Evolutionary conservation across 2,113 vertebrate species (phyloP).

Genomic region (Platysternon megacephalum): DNA sequence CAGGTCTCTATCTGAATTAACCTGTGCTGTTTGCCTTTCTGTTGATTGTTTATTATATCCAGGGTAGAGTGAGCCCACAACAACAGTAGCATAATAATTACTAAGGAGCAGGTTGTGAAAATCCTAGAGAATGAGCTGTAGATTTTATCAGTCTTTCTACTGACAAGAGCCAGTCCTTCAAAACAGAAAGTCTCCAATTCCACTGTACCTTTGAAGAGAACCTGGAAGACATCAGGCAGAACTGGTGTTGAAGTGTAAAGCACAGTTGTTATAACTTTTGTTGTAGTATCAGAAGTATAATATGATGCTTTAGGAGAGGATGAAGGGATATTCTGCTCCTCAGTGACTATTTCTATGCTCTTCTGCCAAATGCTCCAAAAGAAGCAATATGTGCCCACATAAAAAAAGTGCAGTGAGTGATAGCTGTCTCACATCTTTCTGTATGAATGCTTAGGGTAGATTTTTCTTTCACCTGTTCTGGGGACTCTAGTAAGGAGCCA

Average conservation of each 20-base stretch:
- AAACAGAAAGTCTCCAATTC: not conserved
- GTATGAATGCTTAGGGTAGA: not conserved
- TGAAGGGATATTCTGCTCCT: not conserved
- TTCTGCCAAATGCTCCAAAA: not conserved
- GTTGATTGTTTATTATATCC: not conserved
- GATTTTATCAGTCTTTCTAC: not conserved
- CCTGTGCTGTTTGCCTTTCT: not conserved
- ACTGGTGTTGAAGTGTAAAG: not conserved
- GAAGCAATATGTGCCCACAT: not conserved
- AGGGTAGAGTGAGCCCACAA: not conserved
- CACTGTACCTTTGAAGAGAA: not conserved
- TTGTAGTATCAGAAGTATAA: not conserved
- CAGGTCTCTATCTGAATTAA: not conserved
- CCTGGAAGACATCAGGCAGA: not conserved
- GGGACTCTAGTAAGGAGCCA: not conserved
- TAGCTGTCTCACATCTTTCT: not conserved
- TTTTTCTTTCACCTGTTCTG: not conserved
- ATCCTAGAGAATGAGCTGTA: not conserved
- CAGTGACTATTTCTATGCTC: not conserved
- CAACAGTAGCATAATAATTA: not conserved
- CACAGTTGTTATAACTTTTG: not conserved
- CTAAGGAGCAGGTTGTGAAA: not conserved
- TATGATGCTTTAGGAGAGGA: not conserved
- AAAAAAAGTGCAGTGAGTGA: not conserved
- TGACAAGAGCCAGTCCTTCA: not conserved